Evolutionary conservation across 2,888 invertebrate genomes (phyloP), one percentile per base, ranked within the genome.

Genomic region (Torymus auratus): DNA sequence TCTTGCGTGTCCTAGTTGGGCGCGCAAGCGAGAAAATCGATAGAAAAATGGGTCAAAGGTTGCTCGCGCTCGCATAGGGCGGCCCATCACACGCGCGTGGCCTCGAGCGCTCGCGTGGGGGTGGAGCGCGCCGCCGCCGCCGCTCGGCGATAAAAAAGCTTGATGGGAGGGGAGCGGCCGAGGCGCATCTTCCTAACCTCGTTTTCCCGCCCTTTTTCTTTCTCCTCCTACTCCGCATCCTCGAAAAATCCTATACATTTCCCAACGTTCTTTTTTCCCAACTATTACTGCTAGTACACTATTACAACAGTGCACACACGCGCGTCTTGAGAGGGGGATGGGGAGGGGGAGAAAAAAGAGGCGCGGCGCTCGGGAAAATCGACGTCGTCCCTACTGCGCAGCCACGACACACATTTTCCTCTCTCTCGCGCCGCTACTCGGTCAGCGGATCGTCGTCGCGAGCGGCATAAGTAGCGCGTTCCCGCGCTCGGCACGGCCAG

Each of bases 21-120:
- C 78, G 80, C 53, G 76, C 79, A 62, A 77, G 78, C 77, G 78
- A 82, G 83, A 61, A 85, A 85, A 88, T 89, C 88, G 87, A 89
- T 89, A 87, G 86, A 87, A 89, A 89, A 88, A 89, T 89, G 85
- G 89, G 89, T 89, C 89, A 88, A 85, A 88, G 87, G 84, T 88
- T 86, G 79, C 83, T 80, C 78, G 70, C 55, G 58, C 53, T 53
- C 58, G 17, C 17, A 5, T 28, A 28, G 28, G 28, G 28, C 28
- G 28, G 28, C 28, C 28, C 28, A n/a, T n/a, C n/a, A 28, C 28
- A 28, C 83, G 80, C 78, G 75, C 60, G 70, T 50, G 58, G 28
- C 55, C 58, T 15, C 17, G 28, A 5, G 60, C 53, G 14, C n/a
- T 56, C 13, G 23, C 20, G 56, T 69, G 64, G 72, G 72, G 72